phyloP scores from a whole-genome alignment of 2,888 invertebrate genomes.

The Melipona bicolor region DNA sequence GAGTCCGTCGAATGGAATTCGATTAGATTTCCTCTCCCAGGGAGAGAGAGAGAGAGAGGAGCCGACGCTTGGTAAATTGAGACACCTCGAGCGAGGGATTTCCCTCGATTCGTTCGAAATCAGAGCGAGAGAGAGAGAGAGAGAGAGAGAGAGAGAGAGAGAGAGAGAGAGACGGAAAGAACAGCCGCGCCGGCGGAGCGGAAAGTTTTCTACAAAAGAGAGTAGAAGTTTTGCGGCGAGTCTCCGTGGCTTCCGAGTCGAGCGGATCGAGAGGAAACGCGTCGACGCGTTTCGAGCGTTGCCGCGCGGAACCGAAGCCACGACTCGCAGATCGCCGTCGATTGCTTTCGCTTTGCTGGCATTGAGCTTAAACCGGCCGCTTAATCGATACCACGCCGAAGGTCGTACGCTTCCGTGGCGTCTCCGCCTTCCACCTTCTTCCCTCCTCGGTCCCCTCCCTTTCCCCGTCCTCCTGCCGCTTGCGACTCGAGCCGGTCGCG shows the following conservation, averaged over 20 bases:
- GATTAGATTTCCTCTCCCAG: neutral
- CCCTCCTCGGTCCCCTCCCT: neutral
- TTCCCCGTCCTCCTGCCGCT: neutral
- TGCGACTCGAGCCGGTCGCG: conserved; percentile 38
- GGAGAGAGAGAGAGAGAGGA: neutral
- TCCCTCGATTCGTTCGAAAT: neutral
- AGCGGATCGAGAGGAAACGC: conserved; percentile 19
- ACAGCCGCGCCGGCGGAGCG: conserved; percentile 2
- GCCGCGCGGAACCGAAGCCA: conserved; percentile 33
- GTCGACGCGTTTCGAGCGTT: conserved; percentile 2
- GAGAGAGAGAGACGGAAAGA: neutral
- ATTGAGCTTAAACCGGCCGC: conserved; percentile 67
- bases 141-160: neutral
- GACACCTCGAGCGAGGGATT: neutral
- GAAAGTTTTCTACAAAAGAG: conserved; percentile 37
- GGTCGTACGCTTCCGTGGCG: conserved; percentile 69
- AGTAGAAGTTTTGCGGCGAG: neutral
- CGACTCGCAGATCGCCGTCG: conserved; percentile 43
- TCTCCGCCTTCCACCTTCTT: conserved; percentile 62
- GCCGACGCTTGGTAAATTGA: neutral
- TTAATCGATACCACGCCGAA: conserved; percentile 69
- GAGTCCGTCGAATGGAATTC: neutral
- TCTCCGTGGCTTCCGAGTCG: neutral
- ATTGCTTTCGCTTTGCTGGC: conserved; percentile 57
- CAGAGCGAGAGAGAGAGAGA: neutral